Conservation (phyloP, 1,140 invertebrate species). For the Zaprionus kolodkinae region DNA sequence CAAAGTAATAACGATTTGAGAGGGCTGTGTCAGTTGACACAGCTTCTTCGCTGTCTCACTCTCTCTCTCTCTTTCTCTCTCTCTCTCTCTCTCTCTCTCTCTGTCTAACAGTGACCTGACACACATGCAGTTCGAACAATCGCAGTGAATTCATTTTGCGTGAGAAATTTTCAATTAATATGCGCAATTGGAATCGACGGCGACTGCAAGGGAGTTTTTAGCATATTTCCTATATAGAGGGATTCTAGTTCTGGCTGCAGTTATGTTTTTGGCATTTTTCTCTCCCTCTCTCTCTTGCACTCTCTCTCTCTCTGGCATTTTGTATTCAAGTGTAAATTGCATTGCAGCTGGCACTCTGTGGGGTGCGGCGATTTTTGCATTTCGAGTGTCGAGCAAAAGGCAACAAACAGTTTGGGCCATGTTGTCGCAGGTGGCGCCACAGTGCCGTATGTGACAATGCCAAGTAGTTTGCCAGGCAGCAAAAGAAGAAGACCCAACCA, state of each 20-base stretch:
- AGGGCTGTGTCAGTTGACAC: slow-evolving; percentile 22
- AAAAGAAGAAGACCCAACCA: slow-evolving; percentile 9
- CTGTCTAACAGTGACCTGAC: slow-evolving; percentile 8
- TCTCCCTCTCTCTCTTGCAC: background rate
- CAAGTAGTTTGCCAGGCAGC: slow-evolving; percentile 46
- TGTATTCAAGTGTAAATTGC: slow-evolving; percentile 78
- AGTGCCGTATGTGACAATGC: slow-evolving; percentile 51
- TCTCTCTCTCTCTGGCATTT: slow-evolving; percentile 32
- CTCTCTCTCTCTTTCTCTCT: no score
- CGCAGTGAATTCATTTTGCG: slow-evolving; percentile 56
- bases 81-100: background rate
- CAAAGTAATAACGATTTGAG: slow-evolving; percentile 55
- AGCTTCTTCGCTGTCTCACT: background rate
- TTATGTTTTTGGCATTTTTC: slow-evolving; percentile 12
- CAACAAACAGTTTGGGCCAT: slow-evolving; percentile 49
- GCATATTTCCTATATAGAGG: slow-evolving; percentile 67
- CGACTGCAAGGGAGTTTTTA: slow-evolving; percentile 50
- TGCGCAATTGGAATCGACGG: slow-evolving; percentile 64
- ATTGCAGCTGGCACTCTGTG: slow-evolving; percentile 60
- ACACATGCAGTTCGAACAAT: slow-evolving; percentile 46
- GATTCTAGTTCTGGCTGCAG: slow-evolving; percentile 39
- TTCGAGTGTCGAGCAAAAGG: slow-evolving; percentile 61
- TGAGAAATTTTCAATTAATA: slow-evolving; percentile 79
- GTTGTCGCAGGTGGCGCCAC: slow-evolving; percentile 64
- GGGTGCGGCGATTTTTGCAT: slow-evolving; percentile 62